Conservation (phyloP, 2,797 vertebrate genomes). For the Leuciscus waleckii region DNA sequence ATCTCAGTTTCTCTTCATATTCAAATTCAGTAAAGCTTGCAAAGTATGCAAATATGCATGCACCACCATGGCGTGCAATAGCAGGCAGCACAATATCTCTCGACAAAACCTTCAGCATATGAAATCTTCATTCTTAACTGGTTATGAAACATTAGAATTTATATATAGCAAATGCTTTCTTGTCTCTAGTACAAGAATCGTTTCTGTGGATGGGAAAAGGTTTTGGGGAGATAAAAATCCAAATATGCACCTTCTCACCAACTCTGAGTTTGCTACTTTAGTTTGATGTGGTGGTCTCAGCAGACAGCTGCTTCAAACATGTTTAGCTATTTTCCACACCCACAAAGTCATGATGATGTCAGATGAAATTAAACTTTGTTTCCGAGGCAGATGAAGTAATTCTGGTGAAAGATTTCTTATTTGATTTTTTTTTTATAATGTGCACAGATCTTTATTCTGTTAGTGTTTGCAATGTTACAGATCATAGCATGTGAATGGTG, state of each 20-base stretch:
- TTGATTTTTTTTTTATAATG: not conserved
- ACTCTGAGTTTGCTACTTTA: not conserved
- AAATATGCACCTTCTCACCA: not conserved
- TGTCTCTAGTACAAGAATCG: not conserved
- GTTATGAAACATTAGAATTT: not conserved
- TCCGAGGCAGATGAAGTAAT: not conserved
- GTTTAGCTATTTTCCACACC: not conserved
- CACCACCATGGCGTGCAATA: not conserved
- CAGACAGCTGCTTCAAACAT: not conserved
- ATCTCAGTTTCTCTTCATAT: conserved; percentile 38
- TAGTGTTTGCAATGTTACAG: not conserved
- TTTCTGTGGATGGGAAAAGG: not conserved
- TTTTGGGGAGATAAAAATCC: too few species aligned
- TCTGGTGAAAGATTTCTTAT: not conserved
- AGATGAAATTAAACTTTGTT: not conserved
- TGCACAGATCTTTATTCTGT: not conserved
- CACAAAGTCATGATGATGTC: not conserved
- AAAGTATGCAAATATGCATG: conserved; percentile 4
- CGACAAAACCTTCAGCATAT: not conserved
- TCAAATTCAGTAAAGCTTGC: conserved; percentile 27
- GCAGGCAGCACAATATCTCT: not conserved
- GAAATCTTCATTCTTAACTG: conserved; percentile 2
- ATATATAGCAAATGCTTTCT: not conserved
- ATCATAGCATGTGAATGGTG: not conserved
- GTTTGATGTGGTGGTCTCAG: not conserved